Percentiles rank a stretch among this genome's conserved stretches.
Evolutionary conservation across 2,797 vertebrate species (phyloP).

Genomic region (Setipinna tenuifilis): DNA sequence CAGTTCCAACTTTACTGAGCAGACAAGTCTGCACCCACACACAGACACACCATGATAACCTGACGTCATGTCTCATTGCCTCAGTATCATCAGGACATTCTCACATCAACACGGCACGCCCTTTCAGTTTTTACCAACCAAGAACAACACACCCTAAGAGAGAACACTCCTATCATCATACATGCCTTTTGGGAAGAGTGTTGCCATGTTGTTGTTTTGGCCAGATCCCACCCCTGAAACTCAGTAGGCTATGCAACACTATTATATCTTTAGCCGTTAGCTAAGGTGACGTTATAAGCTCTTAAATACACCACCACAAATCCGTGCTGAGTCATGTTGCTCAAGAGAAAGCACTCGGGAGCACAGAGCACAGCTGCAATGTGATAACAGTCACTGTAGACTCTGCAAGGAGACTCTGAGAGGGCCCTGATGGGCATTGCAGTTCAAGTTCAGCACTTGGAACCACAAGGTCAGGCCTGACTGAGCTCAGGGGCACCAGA

Average conservation of each 20-base stretch:
- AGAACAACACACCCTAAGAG: neutral
- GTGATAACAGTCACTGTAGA: neutral
- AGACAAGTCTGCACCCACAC: slow-evolving; percentile 8
- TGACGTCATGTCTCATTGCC: slow-evolving; percentile 21
- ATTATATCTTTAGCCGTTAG: neutral
- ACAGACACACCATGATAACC: slow-evolving; percentile 1
- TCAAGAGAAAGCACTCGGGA: neutral
- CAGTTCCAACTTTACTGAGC: neutral
- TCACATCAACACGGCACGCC: neutral
- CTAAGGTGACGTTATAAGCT: neutral
- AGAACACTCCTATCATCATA: neutral
- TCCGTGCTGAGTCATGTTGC: neutral
- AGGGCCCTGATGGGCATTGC: neutral
- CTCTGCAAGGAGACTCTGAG: neutral
- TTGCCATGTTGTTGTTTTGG: neutral
- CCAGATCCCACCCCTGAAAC: neutral
- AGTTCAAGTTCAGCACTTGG: neutral
- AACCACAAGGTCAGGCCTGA: neutral
- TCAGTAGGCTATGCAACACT: neutral
- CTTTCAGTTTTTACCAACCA: neutral
- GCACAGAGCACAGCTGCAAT: neutral
- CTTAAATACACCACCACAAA: neutral
- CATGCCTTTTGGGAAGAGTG: neutral
- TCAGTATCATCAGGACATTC: neutral
- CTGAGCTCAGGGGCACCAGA: neutral